Percentiles rank a stretch among this genome's conserved stretches.
phyloP scores from a whole-genome alignment of 2,113 vertebrate genomes.

The Crocuta crocuta region DNA sequence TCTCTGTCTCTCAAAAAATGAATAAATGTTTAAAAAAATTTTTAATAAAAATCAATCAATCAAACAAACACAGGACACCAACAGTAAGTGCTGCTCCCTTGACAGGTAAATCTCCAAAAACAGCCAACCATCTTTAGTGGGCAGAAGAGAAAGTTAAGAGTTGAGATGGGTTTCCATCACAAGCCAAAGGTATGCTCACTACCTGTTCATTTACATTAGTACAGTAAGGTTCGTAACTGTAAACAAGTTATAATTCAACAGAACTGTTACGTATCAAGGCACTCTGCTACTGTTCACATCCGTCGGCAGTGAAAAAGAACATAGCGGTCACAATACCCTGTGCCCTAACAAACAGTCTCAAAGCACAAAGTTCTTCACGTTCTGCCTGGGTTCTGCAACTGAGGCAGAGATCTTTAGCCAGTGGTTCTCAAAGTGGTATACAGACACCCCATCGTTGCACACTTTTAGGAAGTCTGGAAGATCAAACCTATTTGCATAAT shows the following conservation, averaged over 20 bases:
- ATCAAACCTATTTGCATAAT: neutral
- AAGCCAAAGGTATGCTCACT: neutral
- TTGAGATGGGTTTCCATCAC: neutral
- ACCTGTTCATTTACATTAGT: neutral
- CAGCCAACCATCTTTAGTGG: neutral
- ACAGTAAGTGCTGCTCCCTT: neutral
- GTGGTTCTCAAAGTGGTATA: neutral
- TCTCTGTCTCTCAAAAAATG: no score
- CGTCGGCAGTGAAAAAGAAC: neutral
- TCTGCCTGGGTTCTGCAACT: neutral
- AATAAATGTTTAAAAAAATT: no score
- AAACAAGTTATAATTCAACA: neutral
- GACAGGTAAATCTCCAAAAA: neutral
- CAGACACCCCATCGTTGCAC: neutral
- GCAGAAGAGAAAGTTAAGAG: neutral
- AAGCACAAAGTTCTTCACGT: neutral
- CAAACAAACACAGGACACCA: neutral
- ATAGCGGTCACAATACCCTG: neutral
- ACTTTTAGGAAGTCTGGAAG: neutral
- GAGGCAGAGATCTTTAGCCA: neutral
- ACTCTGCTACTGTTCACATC: neutral
- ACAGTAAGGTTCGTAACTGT: neutral
- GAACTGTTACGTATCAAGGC: neutral
- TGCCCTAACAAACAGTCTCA: neutral
- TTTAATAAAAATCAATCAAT: no score